Base-by-base conservation (phyloP, 2,797 vertebrate genomes). In the Hapalemur alaotrensis region DNA sequence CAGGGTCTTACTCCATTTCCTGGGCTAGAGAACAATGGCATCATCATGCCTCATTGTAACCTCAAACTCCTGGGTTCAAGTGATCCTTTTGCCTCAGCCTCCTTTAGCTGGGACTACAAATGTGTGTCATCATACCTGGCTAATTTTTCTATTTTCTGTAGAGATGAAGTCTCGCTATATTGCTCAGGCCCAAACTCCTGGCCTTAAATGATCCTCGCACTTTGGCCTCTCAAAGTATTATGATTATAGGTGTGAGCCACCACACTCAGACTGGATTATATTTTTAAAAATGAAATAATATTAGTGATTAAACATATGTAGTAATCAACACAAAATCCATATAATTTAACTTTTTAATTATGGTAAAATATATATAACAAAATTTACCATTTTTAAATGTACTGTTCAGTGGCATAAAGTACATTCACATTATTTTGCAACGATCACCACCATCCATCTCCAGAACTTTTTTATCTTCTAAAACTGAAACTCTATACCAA, bases 301-400 rank as follows among this genome's bases (percentile, higher is more conserved):
- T 80, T 93, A 84, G 5, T 63, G 72, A 93, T n/a, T 96, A 87
- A 79, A 73, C 7, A 89, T 35, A 78, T 7, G 7, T 12, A 90
- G 0, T 59, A 95, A 91, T 82, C 43, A 96, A 67, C 12, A 96
- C 69, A 91, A 94, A 35, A 93, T 91, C 82, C 23, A 91, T 59
- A 63, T 28, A 61, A 46, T 67, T 63, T 92, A 93, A 78, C 15
- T 48, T 91, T 89, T 83, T 25, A 94, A 63, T 69, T 96, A 30
- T 75, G 14, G 20, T 35, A 88, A 88, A 94, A 86, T 78, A 91
- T 46, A 35, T 17, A 61, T 57, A 86, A 75, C 41, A 93, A 72
- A 90, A 72, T 69, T 57, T 70, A 75, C 5, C 22, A 46, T 46
- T 93, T 96, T 94, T 79, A 78, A 70, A n/a, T 54, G 5, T 43